phyloP scores from a whole-genome alignment of 2,113 vertebrate species.

The Spermophilus dauricus region DNA sequence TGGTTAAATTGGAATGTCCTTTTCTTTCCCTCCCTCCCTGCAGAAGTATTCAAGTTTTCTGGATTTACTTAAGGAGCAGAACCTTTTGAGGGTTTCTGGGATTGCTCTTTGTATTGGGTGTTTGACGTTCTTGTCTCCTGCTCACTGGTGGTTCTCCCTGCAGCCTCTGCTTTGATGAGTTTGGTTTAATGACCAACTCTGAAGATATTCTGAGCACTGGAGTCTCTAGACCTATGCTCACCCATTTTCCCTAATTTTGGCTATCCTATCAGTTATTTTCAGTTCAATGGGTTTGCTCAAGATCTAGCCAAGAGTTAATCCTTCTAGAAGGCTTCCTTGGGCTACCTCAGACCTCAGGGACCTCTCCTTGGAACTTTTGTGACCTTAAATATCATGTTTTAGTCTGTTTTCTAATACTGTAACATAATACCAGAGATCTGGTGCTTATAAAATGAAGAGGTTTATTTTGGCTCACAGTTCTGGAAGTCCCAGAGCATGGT shows the following conservation, averaged over 20 bases:
- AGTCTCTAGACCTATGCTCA: not conserved
- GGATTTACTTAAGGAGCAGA: not conserved
- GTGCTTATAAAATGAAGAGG: not conserved
- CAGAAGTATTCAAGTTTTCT: not conserved
- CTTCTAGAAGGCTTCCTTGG: not conserved
- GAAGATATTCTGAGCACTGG: not conserved
- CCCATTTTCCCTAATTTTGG: not conserved
- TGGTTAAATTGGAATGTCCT: not conserved
- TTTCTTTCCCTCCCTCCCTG: rapidly evolving
- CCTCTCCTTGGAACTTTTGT: not conserved
- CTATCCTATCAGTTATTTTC: not conserved
- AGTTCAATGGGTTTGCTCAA: not conserved
- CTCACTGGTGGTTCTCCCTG: not conserved
- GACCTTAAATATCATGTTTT: not conserved
- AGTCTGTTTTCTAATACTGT: not conserved
- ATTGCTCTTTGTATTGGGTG: not conserved
- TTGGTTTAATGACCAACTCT: not conserved
- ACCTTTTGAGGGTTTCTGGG: not conserved
- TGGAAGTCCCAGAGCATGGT: not conserved
- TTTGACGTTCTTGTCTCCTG: not conserved
- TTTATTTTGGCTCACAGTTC: not conserved
- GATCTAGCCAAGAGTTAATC: not conserved
- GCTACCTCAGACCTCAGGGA: not conserved
- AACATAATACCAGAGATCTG: not conserved
- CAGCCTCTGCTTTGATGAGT: not conserved